These are phyloP conservation scores for Nesoenas mayeri DNA, from an alignment of 2,113 vertebrate species.

Conservation along the genomic window DNA sequence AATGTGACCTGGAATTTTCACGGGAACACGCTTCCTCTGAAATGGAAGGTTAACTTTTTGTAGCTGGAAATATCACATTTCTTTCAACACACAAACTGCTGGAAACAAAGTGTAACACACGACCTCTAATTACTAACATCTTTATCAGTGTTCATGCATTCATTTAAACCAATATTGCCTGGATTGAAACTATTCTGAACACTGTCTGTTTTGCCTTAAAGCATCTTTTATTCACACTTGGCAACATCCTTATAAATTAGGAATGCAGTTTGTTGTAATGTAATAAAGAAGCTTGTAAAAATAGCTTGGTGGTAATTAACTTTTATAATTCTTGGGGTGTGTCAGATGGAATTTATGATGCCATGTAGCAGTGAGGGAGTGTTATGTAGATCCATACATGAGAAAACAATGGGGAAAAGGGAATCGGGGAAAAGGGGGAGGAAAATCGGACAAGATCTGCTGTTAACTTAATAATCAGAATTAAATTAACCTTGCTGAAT, in stretches of 20 bases:
- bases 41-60: background rate
- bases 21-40: background rate
- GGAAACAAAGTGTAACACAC: slow-evolving; percentile 33
- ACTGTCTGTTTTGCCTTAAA: slow-evolving; percentile 55
- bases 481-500: background rate
- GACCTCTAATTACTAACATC: slow-evolving; percentile 59
- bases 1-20: background rate
- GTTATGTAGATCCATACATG: background rate
- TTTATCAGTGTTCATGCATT: slow-evolving; percentile 39
- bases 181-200: slow-evolving; percentile 4
- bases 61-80: background rate
- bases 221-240: slow-evolving; percentile 48
- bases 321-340: slow-evolving; percentile 22
- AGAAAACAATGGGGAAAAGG: background rate
- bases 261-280: background rate
- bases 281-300: slow-evolving; percentile 42
- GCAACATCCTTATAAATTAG: slow-evolving; percentile 27
- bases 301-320: slow-evolving; percentile 36
- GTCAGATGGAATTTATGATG: slow-evolving; percentile 58
- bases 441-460: background rate
- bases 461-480: background rate
- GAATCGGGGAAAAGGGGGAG: background rate
- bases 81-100: background rate
- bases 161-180: slow-evolving; percentile 22
- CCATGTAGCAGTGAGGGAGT: background rate